Percentiles rank a stretch among this genome's conserved stretches.
phyloP scores from a whole-genome alignment of 2,113 vertebrate species.

The Lophius piscatorius region DNA sequence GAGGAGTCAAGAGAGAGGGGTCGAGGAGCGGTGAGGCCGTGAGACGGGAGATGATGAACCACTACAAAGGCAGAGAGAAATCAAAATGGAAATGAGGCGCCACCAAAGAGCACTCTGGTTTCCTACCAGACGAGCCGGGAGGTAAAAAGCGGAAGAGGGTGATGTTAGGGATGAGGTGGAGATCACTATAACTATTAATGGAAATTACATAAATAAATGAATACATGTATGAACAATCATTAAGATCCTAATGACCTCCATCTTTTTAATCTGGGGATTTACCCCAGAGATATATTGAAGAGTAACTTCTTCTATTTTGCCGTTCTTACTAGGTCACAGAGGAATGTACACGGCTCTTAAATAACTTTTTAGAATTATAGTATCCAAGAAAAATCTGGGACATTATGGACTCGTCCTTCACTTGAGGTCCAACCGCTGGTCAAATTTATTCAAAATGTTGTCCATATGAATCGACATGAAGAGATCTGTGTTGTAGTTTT shows the following conservation, averaged over 20 bases:
- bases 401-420: too few relatives aligned
- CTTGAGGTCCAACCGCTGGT: too few relatives aligned
- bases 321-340: too few relatives aligned
- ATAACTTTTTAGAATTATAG: too few relatives aligned
- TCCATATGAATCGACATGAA: too few relatives aligned
- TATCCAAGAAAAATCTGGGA: slow-evolving; percentile 5
- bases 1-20: slow-evolving; percentile 52
- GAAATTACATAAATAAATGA: slow-evolving; percentile 1
- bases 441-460: too few relatives aligned
- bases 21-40: slow-evolving; percentile 44
- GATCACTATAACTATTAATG: slow-evolving; percentile 14
- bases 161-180: slow-evolving; percentile 16
- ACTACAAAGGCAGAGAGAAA: slow-evolving; percentile 73
- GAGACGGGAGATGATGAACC: slow-evolving; percentile 64
- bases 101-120: slow-evolving; percentile 60
- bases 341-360: too few relatives aligned
- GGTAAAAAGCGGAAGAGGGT: slow-evolving; percentile 1
- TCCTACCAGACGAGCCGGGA: slow-evolving; percentile 46
- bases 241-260: too few relatives aligned
- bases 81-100: slow-evolving; percentile 77
- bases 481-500: too few relatives aligned
- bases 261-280: too few relatives aligned
- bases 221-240: neutral
- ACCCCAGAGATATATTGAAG: too few relatives aligned
- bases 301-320: too few relatives aligned